Base-by-base conservation (phyloP, 1,140 invertebrate genomes). In the Drosophila asahinai region DNA sequence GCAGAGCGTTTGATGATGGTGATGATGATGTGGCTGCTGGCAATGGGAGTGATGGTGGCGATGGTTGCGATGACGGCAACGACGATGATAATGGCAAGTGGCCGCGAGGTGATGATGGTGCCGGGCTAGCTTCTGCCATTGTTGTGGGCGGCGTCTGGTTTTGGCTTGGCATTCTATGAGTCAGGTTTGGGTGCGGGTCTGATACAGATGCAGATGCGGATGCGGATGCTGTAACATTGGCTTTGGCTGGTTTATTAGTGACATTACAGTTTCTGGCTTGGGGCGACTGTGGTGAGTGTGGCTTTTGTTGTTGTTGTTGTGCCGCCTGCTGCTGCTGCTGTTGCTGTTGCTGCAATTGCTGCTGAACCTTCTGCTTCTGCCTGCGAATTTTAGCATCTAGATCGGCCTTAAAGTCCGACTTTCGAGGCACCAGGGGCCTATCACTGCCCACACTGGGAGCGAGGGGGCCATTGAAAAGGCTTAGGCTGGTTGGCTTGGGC, bases 371-470 rank as follows among this genome's bases (percentile, higher is more conserved):
- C 70, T 74, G 74, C 64, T 92, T 92, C 62, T 92, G 91, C 59
- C 81, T 81, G 67, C 83, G 89, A 61, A 92, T 81, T 81, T 92
- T 92, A 33, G 82, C 91, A 80, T 92, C 91, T 84, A 92, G 80
- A 52, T 91, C 91, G 59, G 84, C 81, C 72, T 92, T 92, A 68
- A 92, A 92, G 74, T 92, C 91, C 43, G 77, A 83, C 63, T 92
- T 92, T 61, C 77, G 73, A 25, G 83, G 78, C 76, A 86, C 70
- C 64, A 89, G 47, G 48, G 90, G 84, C 67, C 80, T 81, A 48
- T 72, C 81, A 25, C 22, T 25, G 55, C 47, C 43, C 38, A 30
- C 40, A 49, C 54, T 66, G 19, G 60, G 36, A n/a, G 54, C 49
- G 4, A 63, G 49, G 42, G 76, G 64, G 42, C 83, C 90, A 79